phyloP scores from a whole-genome alignment of 1,140 invertebrate species.

The Archivesica marissinica region DNA sequence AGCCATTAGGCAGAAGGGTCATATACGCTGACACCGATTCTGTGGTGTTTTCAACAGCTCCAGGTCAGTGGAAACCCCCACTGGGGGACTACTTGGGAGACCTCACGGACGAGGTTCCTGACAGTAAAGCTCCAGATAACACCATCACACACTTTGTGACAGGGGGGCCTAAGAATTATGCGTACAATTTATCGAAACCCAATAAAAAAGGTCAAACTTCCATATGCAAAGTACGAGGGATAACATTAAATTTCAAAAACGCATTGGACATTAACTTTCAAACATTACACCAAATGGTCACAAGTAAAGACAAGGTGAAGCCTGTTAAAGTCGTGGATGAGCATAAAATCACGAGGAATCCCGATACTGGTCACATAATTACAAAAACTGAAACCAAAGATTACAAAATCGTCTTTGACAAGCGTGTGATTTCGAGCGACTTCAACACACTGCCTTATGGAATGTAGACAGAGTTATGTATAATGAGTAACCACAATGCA shows the following conservation, averaged over 20 bases:
- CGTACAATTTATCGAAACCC: background rate
- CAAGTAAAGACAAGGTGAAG: too few relatives aligned
- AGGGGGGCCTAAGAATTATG: background rate
- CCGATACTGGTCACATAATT: too few relatives aligned
- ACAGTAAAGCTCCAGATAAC: too few relatives aligned
- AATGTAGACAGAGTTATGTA: too few relatives aligned
- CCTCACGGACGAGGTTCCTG: slow-evolving; percentile 5
- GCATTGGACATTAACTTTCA: background rate
- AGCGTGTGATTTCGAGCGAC: too few relatives aligned
- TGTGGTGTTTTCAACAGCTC: background rate
- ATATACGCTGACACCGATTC: slow-evolving; percentile 20
- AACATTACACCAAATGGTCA: background rate
- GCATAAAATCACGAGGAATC: too few relatives aligned
- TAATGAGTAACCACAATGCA: too few relatives aligned
- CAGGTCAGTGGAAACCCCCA: slow-evolving; percentile 7
- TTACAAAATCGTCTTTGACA: too few relatives aligned
- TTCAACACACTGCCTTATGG: too few relatives aligned
- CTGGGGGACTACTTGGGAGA: slow-evolving; percentile 27
- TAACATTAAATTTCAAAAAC: slow-evolving; percentile 4
- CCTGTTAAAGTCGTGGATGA: too few relatives aligned
- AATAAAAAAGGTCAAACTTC: slow-evolving; percentile 7
- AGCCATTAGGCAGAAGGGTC: background rate
- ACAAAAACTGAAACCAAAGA: too few relatives aligned
- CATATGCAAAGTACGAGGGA: background rate
- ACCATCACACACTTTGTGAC: slow-evolving; percentile 10